Conservation (phyloP, 2,888 invertebrate genomes). For the Platynereis dumerilii region DNA sequence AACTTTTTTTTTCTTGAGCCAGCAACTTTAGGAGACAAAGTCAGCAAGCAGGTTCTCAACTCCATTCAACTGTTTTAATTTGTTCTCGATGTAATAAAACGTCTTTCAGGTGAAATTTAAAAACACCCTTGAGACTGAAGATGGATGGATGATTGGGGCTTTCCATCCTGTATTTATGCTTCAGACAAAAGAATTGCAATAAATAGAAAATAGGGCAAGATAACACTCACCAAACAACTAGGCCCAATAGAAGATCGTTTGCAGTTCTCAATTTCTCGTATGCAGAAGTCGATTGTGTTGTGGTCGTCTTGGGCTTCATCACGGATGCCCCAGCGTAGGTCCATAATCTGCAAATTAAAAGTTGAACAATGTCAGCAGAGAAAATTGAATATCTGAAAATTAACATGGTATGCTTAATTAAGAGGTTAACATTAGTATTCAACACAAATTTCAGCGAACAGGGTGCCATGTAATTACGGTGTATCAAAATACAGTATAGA, state of each 20-base stretch:
- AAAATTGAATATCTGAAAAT: background rate
- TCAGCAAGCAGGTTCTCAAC: too few species aligned
- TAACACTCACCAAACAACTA: slow-evolving; percentile 39
- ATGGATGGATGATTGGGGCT: too few species aligned
- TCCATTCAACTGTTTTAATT: too few species aligned
- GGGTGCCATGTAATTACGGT: background rate
- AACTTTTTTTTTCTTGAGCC: too few species aligned
- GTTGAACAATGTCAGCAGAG: background rate
- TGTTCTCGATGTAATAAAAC: too few species aligned
- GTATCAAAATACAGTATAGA: too few species aligned
- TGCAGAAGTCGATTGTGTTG: slow-evolving; percentile 40
- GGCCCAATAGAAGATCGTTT: slow-evolving; percentile 38
- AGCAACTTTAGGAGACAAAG: too few species aligned
- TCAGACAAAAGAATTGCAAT: too few species aligned
- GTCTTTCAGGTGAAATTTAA: too few species aligned
- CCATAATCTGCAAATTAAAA: slow-evolving; percentile 36
- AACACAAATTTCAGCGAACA: background rate
- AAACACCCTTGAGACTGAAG: too few species aligned
- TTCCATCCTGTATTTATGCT: too few species aligned
- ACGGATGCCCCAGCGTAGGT: slow-evolving; percentile 42
- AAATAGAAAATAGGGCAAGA: too few species aligned
- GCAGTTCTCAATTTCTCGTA: slow-evolving; percentile 41
- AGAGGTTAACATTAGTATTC: background rate
- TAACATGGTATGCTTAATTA: background rate
- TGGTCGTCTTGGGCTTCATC: slow-evolving; percentile 42